Evolutionary conservation across 2,888 invertebrate species (phyloP), one percentile per base, ranked within the genome.

Genomic region (Lasius fuliginosus): DNA sequence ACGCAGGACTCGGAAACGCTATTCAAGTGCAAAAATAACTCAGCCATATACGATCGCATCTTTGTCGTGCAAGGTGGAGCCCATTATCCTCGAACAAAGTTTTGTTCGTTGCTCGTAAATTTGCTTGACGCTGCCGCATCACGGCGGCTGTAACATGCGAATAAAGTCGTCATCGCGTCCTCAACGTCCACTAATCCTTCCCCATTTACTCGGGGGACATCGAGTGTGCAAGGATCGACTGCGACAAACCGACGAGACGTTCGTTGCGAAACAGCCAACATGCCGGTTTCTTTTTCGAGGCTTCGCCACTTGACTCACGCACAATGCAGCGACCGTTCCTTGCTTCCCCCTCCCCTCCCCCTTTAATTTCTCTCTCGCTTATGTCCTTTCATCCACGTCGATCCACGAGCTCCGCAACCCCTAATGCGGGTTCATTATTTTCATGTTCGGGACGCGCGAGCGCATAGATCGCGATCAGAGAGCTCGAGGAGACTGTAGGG

Each of bases 351-450:
- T n/a, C 60, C 42, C 36, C 56, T 4, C 4, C 36, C 60, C 64
- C 49, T n/a, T 36, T 82, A 64, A 67, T 74, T 62, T 36, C 56
- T 73, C 65, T 71, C 40, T 82, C 69, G 74, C 56, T 82, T 86
- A 81, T 84, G 81, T 84, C 84, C 86, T 85, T 90, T 89, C 83
- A 89, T 86, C 56, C 46, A 67, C 81, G 82, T 56, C 83, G 86
- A 87, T 89, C 88, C 86, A 83, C 85, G 83, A 87, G 87, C 81
- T 84, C 65, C 67, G 89, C 89, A 79, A 91, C 92, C 93, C 93
- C 91, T 91, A 92, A 93, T 93, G 93, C 93, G 93, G 93, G 94
- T 92, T 94, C 92, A 93, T 94, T 94, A 93, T 93, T 92, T 91
- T 90, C 91, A 84, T 87, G 87, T 86, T 91, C 90, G 88, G 89